Evolutionary conservation across 2,797 vertebrate species (phyloP), one percentile per base, ranked within the genome.

Genomic region (Acomys russatus): DNA sequence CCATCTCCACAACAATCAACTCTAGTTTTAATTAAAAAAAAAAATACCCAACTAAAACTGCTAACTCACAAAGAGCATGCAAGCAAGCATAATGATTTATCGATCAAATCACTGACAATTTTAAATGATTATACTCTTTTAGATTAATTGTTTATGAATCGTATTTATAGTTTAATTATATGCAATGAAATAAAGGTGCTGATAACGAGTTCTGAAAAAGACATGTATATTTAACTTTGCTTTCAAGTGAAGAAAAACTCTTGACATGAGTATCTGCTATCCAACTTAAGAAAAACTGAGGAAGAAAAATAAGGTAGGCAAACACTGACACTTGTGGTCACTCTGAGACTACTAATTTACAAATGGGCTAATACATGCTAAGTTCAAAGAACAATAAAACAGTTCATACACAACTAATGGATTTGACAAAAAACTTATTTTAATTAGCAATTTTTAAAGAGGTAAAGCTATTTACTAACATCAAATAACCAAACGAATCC

Each of bases 311-410:
- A 95, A 97, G 85, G 64, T 56, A 96, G 97, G 95, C 97, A 97
- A 96, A 98, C 92, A 98, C 96, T 98, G 98, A 98, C 98, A 98
- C 98, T 97, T 96, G 98, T 98, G 98, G 98, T 96, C 98, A 97
- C 80, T 97, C 88, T 96, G 96, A 98, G 96, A 98, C 94, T 96
- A 95, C 95, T 97, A 5, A 94, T 97, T 94, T 94, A 85, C 77
- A 97, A 91, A 80, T 63, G 63, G 23, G 79, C 82, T 96, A 28
- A 15, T 25, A 18, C 23, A 59, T 91, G 64, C 1, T 56, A 54
- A 91, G 20, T 77, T 83, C 91, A 94, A 90, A 4, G 49, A 91
- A 92, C 91, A 61, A 51, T 0, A 14, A 2, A 88, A 49, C 6
- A 84, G 59, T 23, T 97, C 78, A 79, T 30, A 90, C 85, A 95